Conservation (phyloP, 1,140 invertebrate species). For the Glossosoma conforme region DNA sequence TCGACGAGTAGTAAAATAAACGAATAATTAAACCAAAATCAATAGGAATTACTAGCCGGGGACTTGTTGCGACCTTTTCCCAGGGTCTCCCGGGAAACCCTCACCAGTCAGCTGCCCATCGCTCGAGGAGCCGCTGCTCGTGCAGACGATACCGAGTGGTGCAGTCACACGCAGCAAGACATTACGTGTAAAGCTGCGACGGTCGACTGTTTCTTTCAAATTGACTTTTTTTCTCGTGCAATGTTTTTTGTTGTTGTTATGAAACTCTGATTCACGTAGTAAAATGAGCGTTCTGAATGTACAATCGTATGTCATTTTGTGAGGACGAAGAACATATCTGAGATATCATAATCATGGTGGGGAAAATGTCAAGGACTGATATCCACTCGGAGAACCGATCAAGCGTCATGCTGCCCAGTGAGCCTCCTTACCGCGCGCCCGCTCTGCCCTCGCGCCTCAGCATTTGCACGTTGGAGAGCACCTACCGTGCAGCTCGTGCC, state of each 20-base stretch:
- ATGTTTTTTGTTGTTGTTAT: no score
- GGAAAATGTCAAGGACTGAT: slow-evolving; percentile 15
- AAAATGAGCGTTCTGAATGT: no score
- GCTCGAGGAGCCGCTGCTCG: no score
- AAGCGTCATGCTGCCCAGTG: slow-evolving; percentile 3
- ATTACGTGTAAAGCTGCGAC: no score
- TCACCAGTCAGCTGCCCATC: slow-evolving; percentile 17
- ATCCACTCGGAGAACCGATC: slow-evolving; percentile 18
- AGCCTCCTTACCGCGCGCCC: slow-evolving; percentile 13
- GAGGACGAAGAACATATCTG: no score
- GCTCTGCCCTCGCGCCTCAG: slow-evolving; percentile 16
- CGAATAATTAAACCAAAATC: slow-evolving; percentile 28
- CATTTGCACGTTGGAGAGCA: slow-evolving; percentile 27
- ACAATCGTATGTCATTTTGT: no score
- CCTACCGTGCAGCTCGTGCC: slow-evolving; percentile 11
- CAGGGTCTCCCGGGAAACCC: slow-evolving; percentile 6
- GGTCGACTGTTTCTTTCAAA: no score
- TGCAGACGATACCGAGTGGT: neutral
- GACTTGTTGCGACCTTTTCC: slow-evolving; percentile 13
- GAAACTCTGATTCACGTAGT: no score
- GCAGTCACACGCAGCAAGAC: no score
- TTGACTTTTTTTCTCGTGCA: no score
- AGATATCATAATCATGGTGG: no score
- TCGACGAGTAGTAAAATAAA: slow-evolving; percentile 11
- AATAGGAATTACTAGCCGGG: slow-evolving; percentile 16